Percentiles rank a stretch among this genome's conserved stretches.
These are phyloP conservation scores for Drosophila tropicalis DNA, from an alignment of 1,140 invertebrate genomes.

Conservation along the genomic window DNA sequence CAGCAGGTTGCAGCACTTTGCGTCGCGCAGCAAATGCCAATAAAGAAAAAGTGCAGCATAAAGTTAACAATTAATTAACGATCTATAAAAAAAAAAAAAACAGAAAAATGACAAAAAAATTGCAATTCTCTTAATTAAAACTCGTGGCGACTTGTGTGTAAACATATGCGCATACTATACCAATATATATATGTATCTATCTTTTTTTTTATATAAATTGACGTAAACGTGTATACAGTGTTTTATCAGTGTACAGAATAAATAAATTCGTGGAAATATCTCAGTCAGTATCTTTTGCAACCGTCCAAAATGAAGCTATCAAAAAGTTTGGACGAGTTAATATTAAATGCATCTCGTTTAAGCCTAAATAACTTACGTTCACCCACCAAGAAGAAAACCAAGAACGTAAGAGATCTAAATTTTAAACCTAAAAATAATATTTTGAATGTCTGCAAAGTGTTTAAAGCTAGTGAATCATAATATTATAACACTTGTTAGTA, in stretches of 20 bases:
- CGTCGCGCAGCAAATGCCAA: constrained; percentile 10
- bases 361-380: constrained; percentile 78
- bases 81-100: constrained; percentile 8
- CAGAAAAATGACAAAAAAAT: background rate
- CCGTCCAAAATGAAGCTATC: constrained; percentile 75
- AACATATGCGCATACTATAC: constrained; percentile 14
- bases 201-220: background rate
- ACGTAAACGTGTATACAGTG: constrained; percentile 4
- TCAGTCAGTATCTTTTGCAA: background rate
- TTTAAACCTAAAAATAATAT: background rate
- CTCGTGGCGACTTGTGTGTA: constrained; percentile 19
- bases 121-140: constrained; percentile 54
- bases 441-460: too few species aligned
- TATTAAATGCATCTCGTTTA: constrained; percentile 76
- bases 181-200: background rate
- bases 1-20: constrained; percentile 25
- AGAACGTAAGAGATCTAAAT: constrained; percentile 74
- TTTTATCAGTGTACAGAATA: constrained; percentile 10
- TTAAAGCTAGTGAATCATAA: too few species aligned
- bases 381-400: constrained; percentile 71
- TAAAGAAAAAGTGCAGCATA: constrained; percentile 22
- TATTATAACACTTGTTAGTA: too few species aligned
- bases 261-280: constrained; percentile 5
- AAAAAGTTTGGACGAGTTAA: constrained; percentile 81
- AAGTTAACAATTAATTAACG: constrained; percentile 34